Evolutionary conservation across 2,888 invertebrate genomes (phyloP), one percentile per base, ranked within the genome.

Genomic region (Belgica antarctica): DNA sequence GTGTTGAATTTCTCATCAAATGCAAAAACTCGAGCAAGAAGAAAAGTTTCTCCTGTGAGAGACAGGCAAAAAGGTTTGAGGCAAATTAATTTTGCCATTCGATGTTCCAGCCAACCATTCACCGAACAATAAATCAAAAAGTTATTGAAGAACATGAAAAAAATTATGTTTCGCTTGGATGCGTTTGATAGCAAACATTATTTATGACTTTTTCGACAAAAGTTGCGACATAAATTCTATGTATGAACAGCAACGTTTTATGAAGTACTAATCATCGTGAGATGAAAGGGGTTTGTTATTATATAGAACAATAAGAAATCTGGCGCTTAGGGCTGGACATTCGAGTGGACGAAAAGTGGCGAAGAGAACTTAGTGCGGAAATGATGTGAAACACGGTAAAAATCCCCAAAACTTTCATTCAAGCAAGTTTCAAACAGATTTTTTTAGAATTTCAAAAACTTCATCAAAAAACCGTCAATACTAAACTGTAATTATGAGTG

Each of bases 171-270:
- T 22, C 52, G 12, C 52, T 19, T 52, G 22, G 22, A 52, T 52
- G 52, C 52, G 52, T 22, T 52, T 52, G 52, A 52, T 52, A 52
- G 52, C 17, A n/a, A 52, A 52, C 8, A 3, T 52, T 52, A 52
- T 52, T 52, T 52, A 52, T 22, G 52, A 52, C 52, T 52, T 10
- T 52, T 52, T 52, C 19, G 52, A 41, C 41, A 41, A 41, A 52
- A 52, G 12, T 52, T 52, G 22, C 22, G 52, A 52, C 52, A 52
- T 52, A 52, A 52, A 52, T 52, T 31, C 7, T 52, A 52, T 19
- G 52, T 12, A 52, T 52, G 52, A 52, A 10, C 52, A 52, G 22
- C 41, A 41, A n/a, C n/a, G n/a, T n/a, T 41, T 52, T 52, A 52
- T 41, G 52, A 22, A 52, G 52, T 22, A 52, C 22, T 52, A 52